A percentile compares a stretch with the other conserved stretches of the same genome.
These are phyloP conservation scores for Pseudoips prasinana DNA, from an alignment of 2,888 invertebrate genomes.

Conservation along the genomic window DNA sequence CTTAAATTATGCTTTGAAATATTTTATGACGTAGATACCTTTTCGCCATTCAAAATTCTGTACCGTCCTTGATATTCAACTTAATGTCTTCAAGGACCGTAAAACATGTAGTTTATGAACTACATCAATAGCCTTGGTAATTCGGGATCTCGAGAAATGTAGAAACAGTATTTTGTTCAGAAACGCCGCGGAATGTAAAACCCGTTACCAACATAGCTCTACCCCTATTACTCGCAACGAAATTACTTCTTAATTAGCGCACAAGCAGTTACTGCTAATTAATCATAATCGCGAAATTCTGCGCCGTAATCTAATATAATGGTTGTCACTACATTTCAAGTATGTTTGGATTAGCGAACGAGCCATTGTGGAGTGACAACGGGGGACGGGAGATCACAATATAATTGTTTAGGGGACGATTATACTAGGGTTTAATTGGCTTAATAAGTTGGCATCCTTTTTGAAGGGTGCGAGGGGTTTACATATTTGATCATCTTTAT, in stretches of 20 bases:
- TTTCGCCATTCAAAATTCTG: constrained; percentile 3
- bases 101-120: constrained; percentile 22
- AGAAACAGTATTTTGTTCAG: constrained; percentile 3
- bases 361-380: constrained; percentile 58
- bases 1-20: constrained; percentile 2
- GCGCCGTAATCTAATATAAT: constrained; percentile 29
- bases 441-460: constrained; percentile 68
- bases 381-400: constrained; percentile 59
- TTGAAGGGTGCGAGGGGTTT: constrained; percentile 46
- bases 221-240: constrained; percentile 5
- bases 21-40: constrained; percentile 16
- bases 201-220: constrained; percentile 12
- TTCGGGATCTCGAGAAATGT: constrained; percentile 9
- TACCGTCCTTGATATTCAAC: constrained; percentile 24
- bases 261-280: constrained; percentile 25
- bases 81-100: constrained; percentile 20
- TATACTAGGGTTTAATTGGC: constrained; percentile 68
- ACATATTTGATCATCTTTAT: constrained; percentile 43
- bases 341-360: constrained; percentile 50
- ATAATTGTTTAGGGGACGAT: constrained; percentile 71
- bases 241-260: constrained; percentile 20
- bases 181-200: constrained; percentile 9
- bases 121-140: constrained; percentile 16
- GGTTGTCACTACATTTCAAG: constrained; percentile 38
- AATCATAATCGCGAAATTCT: constrained; percentile 24